phyloP scores from a whole-genome alignment of 1,140 invertebrate species.

The Centruroides vittatus region DNA sequence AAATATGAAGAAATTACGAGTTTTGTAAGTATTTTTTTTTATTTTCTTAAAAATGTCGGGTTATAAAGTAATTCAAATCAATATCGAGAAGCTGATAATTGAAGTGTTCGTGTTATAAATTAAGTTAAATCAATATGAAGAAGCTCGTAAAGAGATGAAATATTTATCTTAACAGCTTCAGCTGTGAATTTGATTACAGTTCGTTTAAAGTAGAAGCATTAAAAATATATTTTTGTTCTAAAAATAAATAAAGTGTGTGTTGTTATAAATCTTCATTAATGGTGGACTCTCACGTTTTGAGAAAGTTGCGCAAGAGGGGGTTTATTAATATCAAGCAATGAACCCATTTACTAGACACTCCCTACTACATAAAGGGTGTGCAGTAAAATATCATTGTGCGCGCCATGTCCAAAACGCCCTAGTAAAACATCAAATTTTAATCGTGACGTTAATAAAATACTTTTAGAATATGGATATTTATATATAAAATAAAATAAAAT shows the following conservation, averaged over 20 bases:
- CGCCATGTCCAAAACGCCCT: no score
- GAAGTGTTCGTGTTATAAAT: no score
- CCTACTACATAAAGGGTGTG: no score
- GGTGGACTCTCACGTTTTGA: no score
- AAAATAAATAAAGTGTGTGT: not conserved
- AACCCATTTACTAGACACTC: no score
- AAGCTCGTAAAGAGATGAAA: not conserved
- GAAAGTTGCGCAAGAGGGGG: no score
- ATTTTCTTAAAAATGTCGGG: slow-evolving; percentile 9
- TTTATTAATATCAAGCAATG: no score
- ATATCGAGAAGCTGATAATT: not conserved
- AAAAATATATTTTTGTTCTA: not conserved
- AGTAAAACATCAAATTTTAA: no score
- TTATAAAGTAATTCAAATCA: not conserved
- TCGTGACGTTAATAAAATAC: no score
- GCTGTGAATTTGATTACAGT: not conserved
- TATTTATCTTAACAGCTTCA: not conserved
- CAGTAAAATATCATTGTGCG: no score
- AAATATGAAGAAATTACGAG: slow-evolving; percentile 59
- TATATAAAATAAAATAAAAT: no score
- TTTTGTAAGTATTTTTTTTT: slow-evolving; percentile 40
- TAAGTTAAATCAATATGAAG: not conserved
- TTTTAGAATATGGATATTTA: no score
- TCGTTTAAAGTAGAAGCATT: not conserved
- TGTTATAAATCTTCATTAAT: not conserved